Evolutionary conservation across 1,140 invertebrate species (phyloP).

Genomic region (Sinonovacula constricta): DNA sequence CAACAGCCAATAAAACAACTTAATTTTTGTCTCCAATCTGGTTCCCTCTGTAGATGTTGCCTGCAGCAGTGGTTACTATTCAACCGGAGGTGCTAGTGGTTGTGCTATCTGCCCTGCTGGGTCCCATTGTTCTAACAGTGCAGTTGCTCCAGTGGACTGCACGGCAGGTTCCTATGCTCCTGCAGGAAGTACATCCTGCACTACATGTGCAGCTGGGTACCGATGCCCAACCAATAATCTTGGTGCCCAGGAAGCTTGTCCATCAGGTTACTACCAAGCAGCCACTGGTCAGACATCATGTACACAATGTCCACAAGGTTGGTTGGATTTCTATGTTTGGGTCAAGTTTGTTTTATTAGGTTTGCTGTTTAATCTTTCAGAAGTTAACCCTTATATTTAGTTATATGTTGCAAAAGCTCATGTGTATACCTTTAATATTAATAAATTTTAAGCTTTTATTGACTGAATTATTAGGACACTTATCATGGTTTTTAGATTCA

Average conservation of each 20-base stretch:
- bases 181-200: slow-evolving; percentile 50
- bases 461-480: too few species aligned
- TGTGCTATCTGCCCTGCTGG: slow-evolving; percentile 65
- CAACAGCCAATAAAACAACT: too few species aligned
- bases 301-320: slow-evolving; percentile 71
- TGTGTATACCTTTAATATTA: too few species aligned
- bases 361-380: too few species aligned
- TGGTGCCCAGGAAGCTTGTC: slow-evolving; percentile 51
- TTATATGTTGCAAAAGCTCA: too few species aligned
- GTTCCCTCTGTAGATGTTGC: slow-evolving; percentile 39
- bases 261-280: slow-evolving; percentile 63
- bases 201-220: slow-evolving; percentile 57
- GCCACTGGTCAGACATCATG: slow-evolving; percentile 59
- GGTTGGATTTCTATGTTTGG: neutral
- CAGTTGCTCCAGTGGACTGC: slow-evolving; percentile 54
- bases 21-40: neutral
- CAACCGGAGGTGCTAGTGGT: slow-evolving; percentile 34
- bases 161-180: slow-evolving; percentile 58
- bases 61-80: slow-evolving; percentile 61
- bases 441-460: too few species aligned
- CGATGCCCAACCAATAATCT: slow-evolving; percentile 55
- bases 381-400: too few species aligned
- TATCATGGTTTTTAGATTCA: too few species aligned
- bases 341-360: neutral
- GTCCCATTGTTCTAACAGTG: slow-evolving; percentile 53